Conservation (phyloP, 1,140 invertebrate species). For the Drosophila pectinifera region DNA sequence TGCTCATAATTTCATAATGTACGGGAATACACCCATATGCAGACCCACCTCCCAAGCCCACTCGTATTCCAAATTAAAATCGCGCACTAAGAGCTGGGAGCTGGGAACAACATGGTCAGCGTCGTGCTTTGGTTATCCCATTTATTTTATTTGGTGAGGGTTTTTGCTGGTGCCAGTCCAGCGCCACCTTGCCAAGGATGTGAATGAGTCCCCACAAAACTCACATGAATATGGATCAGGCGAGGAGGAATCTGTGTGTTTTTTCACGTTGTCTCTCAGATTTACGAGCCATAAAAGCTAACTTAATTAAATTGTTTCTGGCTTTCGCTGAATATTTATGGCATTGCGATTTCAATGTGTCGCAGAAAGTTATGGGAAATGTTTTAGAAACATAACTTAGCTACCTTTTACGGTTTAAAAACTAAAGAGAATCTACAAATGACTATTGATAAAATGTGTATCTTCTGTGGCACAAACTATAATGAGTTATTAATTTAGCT, state of each 20-base stretch:
- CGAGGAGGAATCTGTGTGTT: conserved; percentile 57
- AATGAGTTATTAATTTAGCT: not conserved
- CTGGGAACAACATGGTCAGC: conserved; percentile 76
- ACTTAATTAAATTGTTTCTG: conserved; percentile 82
- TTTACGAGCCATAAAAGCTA: conserved; percentile 80
- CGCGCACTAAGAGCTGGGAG: conserved; percentile 52
- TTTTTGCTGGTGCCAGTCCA: conserved; percentile 64
- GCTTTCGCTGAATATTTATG: conserved; percentile 73
- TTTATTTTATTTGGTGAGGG: conserved; percentile 70
- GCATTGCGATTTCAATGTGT: conserved; percentile 31
- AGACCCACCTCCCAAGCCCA: conserved; percentile 12
- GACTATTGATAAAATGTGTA: too few relatives aligned
- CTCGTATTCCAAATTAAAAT: conserved; percentile 62
- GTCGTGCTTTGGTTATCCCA: conserved; percentile 57
- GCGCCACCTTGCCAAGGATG: conserved; percentile 62
- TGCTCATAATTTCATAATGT: conserved; percentile 85
- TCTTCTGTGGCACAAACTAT: not conserved
- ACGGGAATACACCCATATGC: conserved; percentile 67
- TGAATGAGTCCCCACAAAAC: conserved; percentile 15
- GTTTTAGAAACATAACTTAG: conserved; percentile 1
- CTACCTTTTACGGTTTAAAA: not conserved
- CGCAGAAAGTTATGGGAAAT: conserved; percentile 19
- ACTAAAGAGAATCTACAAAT: not conserved
- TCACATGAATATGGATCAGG: conserved; percentile 76
- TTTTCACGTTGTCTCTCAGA: conserved; percentile 66